A percentile compares a stretch with the other conserved stretches of the same genome.
These are phyloP conservation scores for Hedychridium roseum DNA, from an alignment of 2,888 invertebrate genomes.

Conservation along the genomic window DNA sequence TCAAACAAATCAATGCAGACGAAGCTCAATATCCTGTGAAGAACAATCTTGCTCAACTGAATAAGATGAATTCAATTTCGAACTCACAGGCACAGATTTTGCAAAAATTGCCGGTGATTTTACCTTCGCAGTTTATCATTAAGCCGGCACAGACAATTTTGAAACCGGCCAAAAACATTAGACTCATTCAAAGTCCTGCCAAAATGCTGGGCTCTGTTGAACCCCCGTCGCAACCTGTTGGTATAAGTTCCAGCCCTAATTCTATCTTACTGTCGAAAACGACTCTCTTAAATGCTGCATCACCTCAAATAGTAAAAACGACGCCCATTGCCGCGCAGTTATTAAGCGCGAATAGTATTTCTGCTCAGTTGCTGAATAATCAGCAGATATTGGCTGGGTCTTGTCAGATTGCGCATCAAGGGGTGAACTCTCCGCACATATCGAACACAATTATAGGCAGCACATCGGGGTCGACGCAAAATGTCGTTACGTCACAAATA, in stretches of 20 bases:
- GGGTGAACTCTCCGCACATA: conserved; percentile 23
- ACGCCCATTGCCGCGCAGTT: conserved; percentile 48
- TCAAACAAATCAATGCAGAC: conserved; percentile 25
- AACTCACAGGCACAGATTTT: conserved; percentile 46
- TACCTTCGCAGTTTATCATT: conserved; percentile 53
- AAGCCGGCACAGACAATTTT: conserved; percentile 51
- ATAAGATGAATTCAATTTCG: conserved; percentile 24
- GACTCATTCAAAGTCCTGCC: conserved; percentile 43
- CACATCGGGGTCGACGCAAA: conserved; percentile 31
- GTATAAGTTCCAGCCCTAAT: conserved; percentile 33
- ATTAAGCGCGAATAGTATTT: conserved; percentile 39
- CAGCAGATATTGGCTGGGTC: conserved; percentile 39
- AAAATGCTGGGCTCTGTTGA: no score
- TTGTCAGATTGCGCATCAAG: conserved; percentile 40
- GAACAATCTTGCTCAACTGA: conserved; percentile 26
- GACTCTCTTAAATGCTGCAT: conserved; percentile 41
- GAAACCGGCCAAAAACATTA: conserved; percentile 47
- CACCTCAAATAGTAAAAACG: conserved; percentile 49
- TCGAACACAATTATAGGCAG: conserved; percentile 24
- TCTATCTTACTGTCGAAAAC: conserved; percentile 52
- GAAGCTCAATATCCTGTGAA: conserved; percentile 34
- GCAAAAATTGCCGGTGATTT: conserved; percentile 44
- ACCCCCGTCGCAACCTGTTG: conserved; percentile 26
- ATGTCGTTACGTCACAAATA: conserved; percentile 38
- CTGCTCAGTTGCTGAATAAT: conserved; percentile 42